Conservation (phyloP, 2,113 vertebrate genomes). For the Pelobates fuscus region DNA sequence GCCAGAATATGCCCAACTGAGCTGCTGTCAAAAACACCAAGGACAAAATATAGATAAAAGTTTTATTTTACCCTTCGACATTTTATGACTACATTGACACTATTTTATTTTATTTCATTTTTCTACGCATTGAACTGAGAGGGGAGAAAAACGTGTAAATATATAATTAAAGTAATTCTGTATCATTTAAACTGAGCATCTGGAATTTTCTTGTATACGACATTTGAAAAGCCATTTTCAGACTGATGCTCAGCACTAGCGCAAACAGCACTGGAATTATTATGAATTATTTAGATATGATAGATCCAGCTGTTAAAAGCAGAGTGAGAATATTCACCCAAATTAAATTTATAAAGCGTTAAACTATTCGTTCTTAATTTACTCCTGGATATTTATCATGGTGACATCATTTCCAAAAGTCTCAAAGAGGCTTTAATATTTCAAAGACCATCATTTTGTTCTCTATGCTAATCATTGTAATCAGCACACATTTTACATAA, state of each 20-base stretch:
- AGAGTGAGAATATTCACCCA: not conserved
- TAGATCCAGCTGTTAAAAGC: not conserved
- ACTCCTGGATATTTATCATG: not conserved
- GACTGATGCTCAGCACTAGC: too few species aligned
- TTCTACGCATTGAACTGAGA: too few species aligned
- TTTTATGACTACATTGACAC: not conserved
- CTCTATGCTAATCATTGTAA: conserved; percentile 29
- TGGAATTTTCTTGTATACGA: too few species aligned
- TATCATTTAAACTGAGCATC: too few species aligned
- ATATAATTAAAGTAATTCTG: too few species aligned
- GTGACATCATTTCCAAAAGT: conserved; percentile 27
- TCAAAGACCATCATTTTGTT: conserved; percentile 16
- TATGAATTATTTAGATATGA: not conserved
- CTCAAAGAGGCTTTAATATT: conserved; percentile 18
- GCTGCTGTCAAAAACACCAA: too few species aligned
- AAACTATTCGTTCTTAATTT: conserved; percentile 11
- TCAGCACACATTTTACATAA: conserved; percentile 34
- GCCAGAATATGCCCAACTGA: too few species aligned
- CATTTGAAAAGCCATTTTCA: not conserved
- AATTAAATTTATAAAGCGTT: not conserved
- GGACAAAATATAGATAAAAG: too few species aligned
- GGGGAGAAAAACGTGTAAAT: too few species aligned
- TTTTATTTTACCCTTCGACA: not conserved
- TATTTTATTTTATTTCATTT: too few species aligned
- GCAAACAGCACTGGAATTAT: not conserved